Conservation (phyloP, 2,797 vertebrate genomes). For the Galagoides demidoff region DNA sequence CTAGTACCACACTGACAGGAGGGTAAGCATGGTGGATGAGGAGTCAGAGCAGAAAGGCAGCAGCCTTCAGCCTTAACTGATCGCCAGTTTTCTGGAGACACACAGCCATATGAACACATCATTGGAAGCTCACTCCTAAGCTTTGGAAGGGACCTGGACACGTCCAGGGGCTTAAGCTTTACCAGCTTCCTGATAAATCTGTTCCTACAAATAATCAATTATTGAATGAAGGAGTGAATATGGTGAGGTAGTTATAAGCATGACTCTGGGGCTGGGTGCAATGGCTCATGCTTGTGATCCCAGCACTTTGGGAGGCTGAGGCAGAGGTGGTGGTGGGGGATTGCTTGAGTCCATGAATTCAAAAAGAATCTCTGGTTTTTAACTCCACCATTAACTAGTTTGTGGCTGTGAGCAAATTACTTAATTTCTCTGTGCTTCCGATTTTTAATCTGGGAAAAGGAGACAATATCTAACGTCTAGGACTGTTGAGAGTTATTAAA, state of each 20-base stretch:
- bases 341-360: not conserved
- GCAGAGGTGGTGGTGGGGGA: not conserved
- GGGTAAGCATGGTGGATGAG: not conserved
- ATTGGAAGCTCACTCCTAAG: not conserved
- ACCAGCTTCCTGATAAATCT: conserved; percentile 36
- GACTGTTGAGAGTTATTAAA: conserved; percentile 2
- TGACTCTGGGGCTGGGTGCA: not conserved
- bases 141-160: not conserved
- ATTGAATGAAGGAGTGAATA: not conserved
- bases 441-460: conserved; percentile 33
- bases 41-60: not conserved
- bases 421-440: conserved; percentile 21
- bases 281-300: not conserved
- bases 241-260: not conserved
- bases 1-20: not conserved
- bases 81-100: not conserved
- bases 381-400: conserved; percentile 17
- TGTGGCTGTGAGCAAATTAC: not conserved
- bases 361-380: conserved; percentile 6
- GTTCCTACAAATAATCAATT: not conserved
- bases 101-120: not conserved
- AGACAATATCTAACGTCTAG: not conserved
- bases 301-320: not conserved
- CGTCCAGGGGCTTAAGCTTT: not conserved
- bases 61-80: not conserved